Percentiles rank a stretch among this genome's conserved stretches.
Evolutionary conservation across 2,113 vertebrate genomes (phyloP).

Genomic region (Myiozetetes cayanensis): DNA sequence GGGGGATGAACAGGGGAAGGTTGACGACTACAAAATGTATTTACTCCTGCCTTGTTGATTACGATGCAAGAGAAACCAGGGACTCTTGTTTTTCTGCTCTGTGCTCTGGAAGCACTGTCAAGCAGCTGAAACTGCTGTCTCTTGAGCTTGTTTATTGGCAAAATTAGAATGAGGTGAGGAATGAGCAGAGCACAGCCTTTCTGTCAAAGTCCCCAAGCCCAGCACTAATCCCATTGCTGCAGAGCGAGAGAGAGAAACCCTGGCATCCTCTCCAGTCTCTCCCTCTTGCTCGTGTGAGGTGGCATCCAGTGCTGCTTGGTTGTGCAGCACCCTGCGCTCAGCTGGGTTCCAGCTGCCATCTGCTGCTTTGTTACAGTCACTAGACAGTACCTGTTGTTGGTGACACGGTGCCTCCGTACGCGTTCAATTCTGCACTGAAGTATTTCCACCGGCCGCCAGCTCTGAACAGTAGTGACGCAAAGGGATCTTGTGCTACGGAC

Average conservation of each 20-base stretch:
- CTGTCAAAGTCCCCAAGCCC: background rate
- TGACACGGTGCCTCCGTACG: background rate
- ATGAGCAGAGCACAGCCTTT: background rate
- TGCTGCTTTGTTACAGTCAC: background rate
- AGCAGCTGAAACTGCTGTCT: background rate
- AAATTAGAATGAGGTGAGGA: background rate
- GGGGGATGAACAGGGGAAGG: background rate
- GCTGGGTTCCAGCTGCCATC: background rate
- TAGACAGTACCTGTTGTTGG: background rate
- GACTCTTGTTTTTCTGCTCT: background rate
- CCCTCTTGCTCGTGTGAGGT: background rate
- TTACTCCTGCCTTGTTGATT: background rate
- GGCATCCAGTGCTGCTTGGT: background rate
- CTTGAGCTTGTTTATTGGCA: background rate
- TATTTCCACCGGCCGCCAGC: background rate
- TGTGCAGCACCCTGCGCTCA: background rate
- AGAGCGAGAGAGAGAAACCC: background rate
- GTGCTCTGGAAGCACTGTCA: background rate
- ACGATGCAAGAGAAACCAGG: background rate
- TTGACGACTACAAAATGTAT: background rate
- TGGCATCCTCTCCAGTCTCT: background rate
- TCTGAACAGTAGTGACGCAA: slow-evolving; percentile 14
- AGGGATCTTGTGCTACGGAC: slow-evolving; percentile 18
- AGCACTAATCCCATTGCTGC: background rate
- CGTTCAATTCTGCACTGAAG: background rate